Evolutionary conservation across 35 echinoderm and acorn worm species (phyloP).

Genomic region (Strongylocentrotus purpuratus): DNA sequence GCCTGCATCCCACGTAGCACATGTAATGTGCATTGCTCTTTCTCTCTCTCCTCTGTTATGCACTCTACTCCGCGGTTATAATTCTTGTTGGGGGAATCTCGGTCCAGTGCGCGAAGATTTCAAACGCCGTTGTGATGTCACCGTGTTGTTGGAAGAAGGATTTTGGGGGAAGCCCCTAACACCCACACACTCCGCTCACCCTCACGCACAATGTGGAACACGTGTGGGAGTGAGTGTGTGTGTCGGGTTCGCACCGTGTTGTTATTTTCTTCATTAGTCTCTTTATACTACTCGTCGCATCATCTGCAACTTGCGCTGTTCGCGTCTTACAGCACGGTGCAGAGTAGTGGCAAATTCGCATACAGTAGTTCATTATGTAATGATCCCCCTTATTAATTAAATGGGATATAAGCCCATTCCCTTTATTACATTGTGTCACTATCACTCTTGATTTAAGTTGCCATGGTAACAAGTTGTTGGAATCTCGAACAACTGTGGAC

Average conservation of each 20-base stretch:
- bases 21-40: background rate
- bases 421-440: background rate
- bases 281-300: background rate
- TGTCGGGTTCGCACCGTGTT: background rate
- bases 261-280: slow-evolving; percentile 33
- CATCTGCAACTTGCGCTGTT: background rate
- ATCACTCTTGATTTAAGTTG: background rate
- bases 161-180: slow-evolving; percentile 24
- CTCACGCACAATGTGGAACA: slow-evolving; percentile 1
- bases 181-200: background rate
- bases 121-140: slow-evolving; percentile 34
- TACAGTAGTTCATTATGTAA: background rate
- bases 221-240: background rate
- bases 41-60: slow-evolving; percentile 3
- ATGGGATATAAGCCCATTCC: background rate
- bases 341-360: background rate
- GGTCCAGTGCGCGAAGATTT: slow-evolving; percentile 37
- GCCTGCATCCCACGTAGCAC: background rate
- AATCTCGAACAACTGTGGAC: too few relatives aligned
- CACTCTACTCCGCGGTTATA: background rate
- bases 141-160: background rate
- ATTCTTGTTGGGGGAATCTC: background rate
- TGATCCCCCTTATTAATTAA: background rate
- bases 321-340: background rate
- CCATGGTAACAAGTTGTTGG: too few relatives aligned